Percentiles rank a stretch among this genome's conserved stretches.
These are phyloP conservation scores for Synanceia verrucosa DNA, from an alignment of 2,797 vertebrate species.

Conservation along the genomic window DNA sequence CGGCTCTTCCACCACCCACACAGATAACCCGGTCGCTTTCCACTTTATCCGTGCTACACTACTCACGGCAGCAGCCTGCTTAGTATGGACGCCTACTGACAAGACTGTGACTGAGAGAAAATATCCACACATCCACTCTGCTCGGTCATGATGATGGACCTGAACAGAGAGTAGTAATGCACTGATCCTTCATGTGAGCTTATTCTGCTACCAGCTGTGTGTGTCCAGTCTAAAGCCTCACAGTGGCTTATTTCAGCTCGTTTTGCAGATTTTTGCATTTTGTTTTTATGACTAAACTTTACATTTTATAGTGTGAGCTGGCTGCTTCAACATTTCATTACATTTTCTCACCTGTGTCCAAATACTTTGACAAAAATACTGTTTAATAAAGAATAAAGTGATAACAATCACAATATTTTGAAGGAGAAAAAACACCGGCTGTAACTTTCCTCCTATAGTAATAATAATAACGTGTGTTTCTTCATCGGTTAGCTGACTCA, in stretches of 20 bases:
- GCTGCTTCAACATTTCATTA: too few relatives aligned
- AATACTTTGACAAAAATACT: too few relatives aligned
- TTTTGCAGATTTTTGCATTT: neutral
- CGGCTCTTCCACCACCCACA: constrained; percentile 46
- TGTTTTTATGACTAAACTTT: constrained; percentile 7
- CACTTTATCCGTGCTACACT: constrained; percentile 34
- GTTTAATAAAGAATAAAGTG: too few relatives aligned
- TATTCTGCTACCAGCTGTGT: constrained; percentile 29
- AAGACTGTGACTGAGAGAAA: constrained; percentile 48
- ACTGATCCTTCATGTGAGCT: constrained; percentile 44
- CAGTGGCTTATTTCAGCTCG: constrained; percentile 20
- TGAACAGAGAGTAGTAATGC: constrained; percentile 45
- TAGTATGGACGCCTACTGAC: constrained; percentile 61
- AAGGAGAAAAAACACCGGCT: too few relatives aligned
- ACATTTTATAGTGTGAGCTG: constrained; percentile 6
- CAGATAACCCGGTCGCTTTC: constrained; percentile 30
- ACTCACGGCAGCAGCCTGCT: constrained; percentile 38
- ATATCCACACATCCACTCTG: constrained; percentile 51
- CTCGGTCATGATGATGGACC: constrained; percentile 54
- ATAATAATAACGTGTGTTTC: too few relatives aligned
- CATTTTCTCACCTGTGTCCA: too few relatives aligned
- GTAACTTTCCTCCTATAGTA: too few relatives aligned
- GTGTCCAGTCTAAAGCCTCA: constrained; percentile 6
- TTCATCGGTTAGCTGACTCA: too few relatives aligned
- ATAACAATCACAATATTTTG: too few relatives aligned